Evolutionary conservation across 2,888 invertebrate genomes (phyloP).

Genomic region (Meliscaeva auricollis): DNA sequence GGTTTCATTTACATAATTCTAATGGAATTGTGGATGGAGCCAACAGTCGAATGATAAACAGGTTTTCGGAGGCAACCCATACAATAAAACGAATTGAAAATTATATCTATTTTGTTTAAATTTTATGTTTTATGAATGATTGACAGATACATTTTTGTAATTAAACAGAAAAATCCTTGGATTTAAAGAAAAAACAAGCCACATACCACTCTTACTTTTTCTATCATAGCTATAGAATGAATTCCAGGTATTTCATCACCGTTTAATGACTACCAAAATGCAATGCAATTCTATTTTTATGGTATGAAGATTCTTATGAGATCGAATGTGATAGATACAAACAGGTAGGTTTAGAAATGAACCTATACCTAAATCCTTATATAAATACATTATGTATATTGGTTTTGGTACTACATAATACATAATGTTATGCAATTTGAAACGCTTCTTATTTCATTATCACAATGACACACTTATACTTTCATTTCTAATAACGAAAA

Average conservation of each 20-base stretch:
- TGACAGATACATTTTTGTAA: conserved; percentile 61
- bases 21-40: conserved; percentile 65
- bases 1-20: conserved; percentile 75
- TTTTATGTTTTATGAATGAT: conserved; percentile 47
- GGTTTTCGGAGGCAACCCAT: conserved; percentile 47
- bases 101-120: conserved; percentile 43
- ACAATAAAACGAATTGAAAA: conserved; percentile 40
- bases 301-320: too few relatives aligned
- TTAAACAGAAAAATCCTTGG: conserved; percentile 52
- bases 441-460: conserved; percentile 33
- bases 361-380: background rate
- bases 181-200: conserved; percentile 18
- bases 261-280: too few relatives aligned
- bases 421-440: conserved; percentile 58
- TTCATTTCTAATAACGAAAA: background rate
- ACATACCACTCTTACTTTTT: conserved; percentile 37
- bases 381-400: conserved; percentile 14
- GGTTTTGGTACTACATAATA: background rate
- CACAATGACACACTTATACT: conserved; percentile 58
- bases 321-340: too few relatives aligned
- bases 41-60: conserved; percentile 41
- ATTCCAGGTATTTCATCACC: too few relatives aligned
- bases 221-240: too few relatives aligned
- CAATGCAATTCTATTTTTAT: too few relatives aligned
- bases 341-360: too few relatives aligned